Evolutionary conservation across 2,888 invertebrate species (phyloP), one percentile per base, ranked within the genome.

Genomic region (Matsumyia berberina): DNA sequence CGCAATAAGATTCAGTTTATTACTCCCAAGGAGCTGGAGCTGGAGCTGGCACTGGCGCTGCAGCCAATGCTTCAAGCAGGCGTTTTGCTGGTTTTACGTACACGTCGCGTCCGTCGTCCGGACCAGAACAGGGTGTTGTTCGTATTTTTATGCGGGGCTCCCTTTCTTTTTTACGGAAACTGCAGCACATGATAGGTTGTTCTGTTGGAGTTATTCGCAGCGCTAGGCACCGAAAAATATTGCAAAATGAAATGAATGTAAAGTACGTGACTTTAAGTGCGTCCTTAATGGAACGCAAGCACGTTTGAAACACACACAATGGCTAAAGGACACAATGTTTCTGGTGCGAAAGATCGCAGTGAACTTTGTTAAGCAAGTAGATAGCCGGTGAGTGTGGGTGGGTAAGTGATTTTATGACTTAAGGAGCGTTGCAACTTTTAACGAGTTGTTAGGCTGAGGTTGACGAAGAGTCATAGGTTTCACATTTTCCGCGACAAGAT

Each of bases 1-100:
- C 35, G 58, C 70, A 77, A 70, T 76, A 70, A 70, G 82, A 58
- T 35, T 72, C 82, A 64, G 82, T 82, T 82, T 82, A 82, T 77
- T 77, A 77, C 70, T 66, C 58, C 70, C 82, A 70, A 46, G 70
- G 51, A 70, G 49, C 9, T 44, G 62, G 49, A 33, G 51, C 39
- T n/a, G 24, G 17, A 31, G 11, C n/a, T 53, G 70, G 51, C 64
- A 39, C 9, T 53, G 70, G 51, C 64, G 39, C 9, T n/a, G 24
- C n/a, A 31, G 7, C n/a, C 42, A 1, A 24, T 24, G 24, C 8
- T 29, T 15, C 11, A 49, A 17, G 35, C 8, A 49, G 57, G 57
- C 53, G 55, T 57, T 67, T 42, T 39, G 5, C 39, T 58, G 49
- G 17, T 31, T 60, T 53, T 33, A 44, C 24, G 44, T 35, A 46